A percentile compares a stretch with the other conserved stretches of the same genome.
phyloP scores from a whole-genome alignment of 2,113 vertebrate species.

The Brienomyrus brachyistius region DNA sequence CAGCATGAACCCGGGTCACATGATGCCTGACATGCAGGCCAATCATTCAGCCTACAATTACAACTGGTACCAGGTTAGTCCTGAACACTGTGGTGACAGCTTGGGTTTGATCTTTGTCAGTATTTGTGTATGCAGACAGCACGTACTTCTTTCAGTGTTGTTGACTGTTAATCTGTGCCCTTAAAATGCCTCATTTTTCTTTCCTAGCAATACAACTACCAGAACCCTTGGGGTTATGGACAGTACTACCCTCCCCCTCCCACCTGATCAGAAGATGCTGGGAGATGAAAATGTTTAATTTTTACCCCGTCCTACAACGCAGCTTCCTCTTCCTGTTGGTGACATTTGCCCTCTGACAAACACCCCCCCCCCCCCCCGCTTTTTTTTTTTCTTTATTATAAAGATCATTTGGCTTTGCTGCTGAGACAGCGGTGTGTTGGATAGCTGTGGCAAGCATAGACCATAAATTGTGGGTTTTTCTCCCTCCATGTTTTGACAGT shows the following conservation, averaged over 20 bases:
- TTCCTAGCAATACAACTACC: constrained; percentile 75
- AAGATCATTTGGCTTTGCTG: constrained; percentile 10
- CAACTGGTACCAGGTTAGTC: constrained; percentile 91
- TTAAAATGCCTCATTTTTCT: not conserved
- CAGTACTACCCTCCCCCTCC: constrained; percentile 93
- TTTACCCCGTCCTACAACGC: constrained; percentile 34
- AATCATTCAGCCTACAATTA: constrained; percentile 88
- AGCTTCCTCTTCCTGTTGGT: constrained; percentile 23
- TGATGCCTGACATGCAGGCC: constrained; percentile 74
- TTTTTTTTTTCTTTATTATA: not conserved
- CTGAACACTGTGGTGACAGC: not conserved
- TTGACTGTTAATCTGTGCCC: not conserved
- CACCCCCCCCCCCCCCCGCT: not conserved
- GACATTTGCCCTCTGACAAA: not conserved
- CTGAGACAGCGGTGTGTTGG: not conserved
- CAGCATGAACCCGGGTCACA: constrained; percentile 48
- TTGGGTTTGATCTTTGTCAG: not conserved
- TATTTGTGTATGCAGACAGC: not conserved
- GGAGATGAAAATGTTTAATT: constrained; percentile 39
- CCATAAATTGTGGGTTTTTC: not conserved
- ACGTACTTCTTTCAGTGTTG: not conserved
- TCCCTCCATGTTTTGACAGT: constrained; percentile 3
- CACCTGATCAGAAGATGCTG: constrained; percentile 67
- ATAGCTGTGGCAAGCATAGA: not conserved
- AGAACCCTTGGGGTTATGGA: constrained; percentile 92